A percentile compares a stretch with the other conserved stretches of the same genome.
These are phyloP conservation scores for Trissonchulus sp. DNA, from an alignment of 2,888 invertebrate species.

Conservation along the genomic window DNA sequence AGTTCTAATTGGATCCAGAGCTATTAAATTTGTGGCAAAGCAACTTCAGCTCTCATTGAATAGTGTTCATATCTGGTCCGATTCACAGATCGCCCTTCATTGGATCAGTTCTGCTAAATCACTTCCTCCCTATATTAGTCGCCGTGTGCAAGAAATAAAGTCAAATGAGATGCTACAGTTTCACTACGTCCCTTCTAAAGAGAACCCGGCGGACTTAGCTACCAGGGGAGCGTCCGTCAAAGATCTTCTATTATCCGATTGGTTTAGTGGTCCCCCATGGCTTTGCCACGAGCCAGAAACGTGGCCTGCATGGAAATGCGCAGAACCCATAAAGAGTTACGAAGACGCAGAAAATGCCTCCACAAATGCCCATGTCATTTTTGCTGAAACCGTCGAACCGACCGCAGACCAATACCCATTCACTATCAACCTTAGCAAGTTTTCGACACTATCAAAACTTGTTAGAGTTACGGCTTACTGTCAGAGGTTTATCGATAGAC, in stretches of 20 bases:
- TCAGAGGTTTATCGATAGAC: neutral
- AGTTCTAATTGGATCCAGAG: conserved; percentile 22
- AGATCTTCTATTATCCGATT: conserved; percentile 27
- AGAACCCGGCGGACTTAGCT: conserved; percentile 46
- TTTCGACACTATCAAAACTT: too few relatives aligned
- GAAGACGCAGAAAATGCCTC: too few relatives aligned
- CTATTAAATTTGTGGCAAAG: conserved; percentile 29
- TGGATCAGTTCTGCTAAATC: conserved; percentile 35
- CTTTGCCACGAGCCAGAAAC: conserved; percentile 32
- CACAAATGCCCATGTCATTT: too few relatives aligned
- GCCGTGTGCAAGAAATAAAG: conserved; percentile 41
- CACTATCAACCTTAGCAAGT: too few relatives aligned
- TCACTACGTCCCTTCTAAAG: conserved; percentile 39
- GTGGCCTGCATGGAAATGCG: neutral
- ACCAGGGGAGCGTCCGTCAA: conserved; percentile 36
- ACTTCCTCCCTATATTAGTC: conserved; percentile 37
- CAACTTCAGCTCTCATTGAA: conserved; percentile 36
- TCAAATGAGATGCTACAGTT: conserved; percentile 33
- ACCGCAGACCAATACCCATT: too few relatives aligned
- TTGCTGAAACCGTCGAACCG: too few relatives aligned
- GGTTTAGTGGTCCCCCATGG: conserved; percentile 43
- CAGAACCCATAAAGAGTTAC: neutral
- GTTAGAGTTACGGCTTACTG: too few relatives aligned
- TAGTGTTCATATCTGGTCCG: conserved; percentile 35
- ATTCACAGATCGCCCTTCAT: conserved; percentile 36